phyloP scores from a whole-genome alignment of 2,113 vertebrate genomes.

The Psettodes erumei region DNA sequence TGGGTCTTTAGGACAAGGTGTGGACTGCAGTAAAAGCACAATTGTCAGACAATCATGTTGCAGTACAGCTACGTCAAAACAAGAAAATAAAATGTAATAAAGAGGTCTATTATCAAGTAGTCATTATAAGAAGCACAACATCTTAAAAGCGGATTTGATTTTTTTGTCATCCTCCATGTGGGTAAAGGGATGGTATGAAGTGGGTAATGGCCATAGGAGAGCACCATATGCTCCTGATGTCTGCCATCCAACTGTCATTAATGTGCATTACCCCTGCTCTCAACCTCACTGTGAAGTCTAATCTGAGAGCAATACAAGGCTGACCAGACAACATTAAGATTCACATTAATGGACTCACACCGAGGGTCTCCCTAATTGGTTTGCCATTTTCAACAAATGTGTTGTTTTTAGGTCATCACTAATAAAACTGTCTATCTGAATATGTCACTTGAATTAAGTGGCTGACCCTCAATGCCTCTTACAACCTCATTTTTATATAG shows the following conservation, averaged over 20 bases:
- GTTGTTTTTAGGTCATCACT: constrained; percentile 48
- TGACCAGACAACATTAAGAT: constrained; percentile 51
- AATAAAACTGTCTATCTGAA: constrained; percentile 38
- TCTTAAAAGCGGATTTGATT: constrained; percentile 22
- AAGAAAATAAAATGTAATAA: constrained; percentile 1
- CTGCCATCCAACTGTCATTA: constrained; percentile 65
- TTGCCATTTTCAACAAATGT: constrained; percentile 60
- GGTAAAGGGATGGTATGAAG: constrained; percentile 20
- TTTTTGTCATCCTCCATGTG: constrained; percentile 33
- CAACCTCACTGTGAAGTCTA: constrained; percentile 53
- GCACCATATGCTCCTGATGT: constrained; percentile 59
- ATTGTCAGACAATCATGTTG: constrained; percentile 2
- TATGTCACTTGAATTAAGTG: constrained; percentile 44
- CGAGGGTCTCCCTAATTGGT: constrained; percentile 51
- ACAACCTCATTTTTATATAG: no score
- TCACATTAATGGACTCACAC: constrained; percentile 43
- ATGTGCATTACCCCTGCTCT: constrained; percentile 62
- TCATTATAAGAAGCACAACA: background rate
- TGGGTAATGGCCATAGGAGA: constrained; percentile 54
- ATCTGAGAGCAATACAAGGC: constrained; percentile 44
- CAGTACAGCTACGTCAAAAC: background rate
- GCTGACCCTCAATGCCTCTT: constrained; percentile 1
- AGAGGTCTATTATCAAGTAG: constrained; percentile 1
- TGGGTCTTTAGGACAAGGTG: constrained; percentile 18
- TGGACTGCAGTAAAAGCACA: constrained; percentile 2